These are phyloP conservation scores for Tetanocera ferruginea DNA, from an alignment of 2,888 invertebrate species.

Conservation along the genomic window DNA sequence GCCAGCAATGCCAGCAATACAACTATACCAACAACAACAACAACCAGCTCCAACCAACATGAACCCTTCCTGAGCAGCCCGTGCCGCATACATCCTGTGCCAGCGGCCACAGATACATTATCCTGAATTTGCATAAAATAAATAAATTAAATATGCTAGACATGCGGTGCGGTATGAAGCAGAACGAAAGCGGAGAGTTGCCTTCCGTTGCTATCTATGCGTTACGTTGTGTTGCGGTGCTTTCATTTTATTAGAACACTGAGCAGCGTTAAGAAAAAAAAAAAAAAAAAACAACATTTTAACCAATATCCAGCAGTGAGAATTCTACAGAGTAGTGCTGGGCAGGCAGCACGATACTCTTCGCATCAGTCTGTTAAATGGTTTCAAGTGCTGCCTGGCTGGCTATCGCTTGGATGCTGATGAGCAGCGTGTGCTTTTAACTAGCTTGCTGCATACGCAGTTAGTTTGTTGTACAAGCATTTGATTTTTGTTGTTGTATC, in stretches of 20 bases:
- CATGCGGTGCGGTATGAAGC: constrained; percentile 53
- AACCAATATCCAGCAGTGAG: too few species aligned
- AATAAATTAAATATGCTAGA: constrained; percentile 66
- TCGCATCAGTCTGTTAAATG: too few species aligned
- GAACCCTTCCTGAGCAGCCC: neutral
- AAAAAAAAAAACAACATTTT: too few species aligned
- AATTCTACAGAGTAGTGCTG: too few species aligned
- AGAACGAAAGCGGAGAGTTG: neutral
- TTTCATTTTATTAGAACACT: constrained; percentile 28
- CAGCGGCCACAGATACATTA: constrained; percentile 32
- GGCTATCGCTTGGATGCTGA: constrained; percentile 22
- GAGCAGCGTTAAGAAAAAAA: neutral
- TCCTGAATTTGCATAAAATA: constrained; percentile 66
- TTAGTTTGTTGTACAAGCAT: neutral
- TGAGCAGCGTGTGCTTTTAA: constrained; percentile 22
- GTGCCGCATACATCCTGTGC: neutral
- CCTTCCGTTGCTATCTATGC: neutral
- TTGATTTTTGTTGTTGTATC: constrained; percentile 2
- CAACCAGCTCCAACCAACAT: neutral
- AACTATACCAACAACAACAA: neutral
- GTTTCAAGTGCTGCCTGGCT: too few species aligned
- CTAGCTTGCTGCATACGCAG: neutral
- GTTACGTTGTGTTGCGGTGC: constrained; percentile 12
- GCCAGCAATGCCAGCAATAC: too few species aligned
- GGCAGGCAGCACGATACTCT: too few species aligned